Conservation (phyloP, 2,888 invertebrate genomes). For the Lissonota sp. region DNA sequence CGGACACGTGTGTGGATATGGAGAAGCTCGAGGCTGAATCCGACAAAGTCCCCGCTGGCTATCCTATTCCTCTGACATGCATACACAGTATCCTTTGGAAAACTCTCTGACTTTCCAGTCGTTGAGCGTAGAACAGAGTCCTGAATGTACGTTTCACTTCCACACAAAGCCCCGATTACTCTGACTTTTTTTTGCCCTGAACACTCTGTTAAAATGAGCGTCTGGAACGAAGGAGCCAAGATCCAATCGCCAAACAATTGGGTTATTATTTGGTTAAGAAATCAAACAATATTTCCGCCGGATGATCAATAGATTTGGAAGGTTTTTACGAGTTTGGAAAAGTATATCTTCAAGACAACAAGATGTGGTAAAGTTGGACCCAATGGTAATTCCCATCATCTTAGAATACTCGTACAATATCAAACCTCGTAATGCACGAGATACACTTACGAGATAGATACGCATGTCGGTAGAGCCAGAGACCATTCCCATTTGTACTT, state of each 20-base stretch:
- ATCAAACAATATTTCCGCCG: too few species aligned
- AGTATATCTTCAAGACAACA: too few species aligned
- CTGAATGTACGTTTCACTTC: neutral
- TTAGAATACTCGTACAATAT: neutral
- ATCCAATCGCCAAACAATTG: too few species aligned
- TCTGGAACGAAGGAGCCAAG: neutral
- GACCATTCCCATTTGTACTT: slow-evolving; percentile 20
- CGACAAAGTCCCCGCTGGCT: slow-evolving; percentile 28
- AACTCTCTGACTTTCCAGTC: neutral
- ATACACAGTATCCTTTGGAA: neutral
- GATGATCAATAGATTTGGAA: neutral
- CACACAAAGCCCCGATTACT: neutral
- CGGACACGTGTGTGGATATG: slow-evolving; percentile 28
- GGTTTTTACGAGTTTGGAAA: neutral
- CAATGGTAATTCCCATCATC: slow-evolving; percentile 33
- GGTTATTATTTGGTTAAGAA: too few species aligned
- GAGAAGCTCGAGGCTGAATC: slow-evolving; percentile 15
- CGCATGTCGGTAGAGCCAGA: slow-evolving; percentile 9
- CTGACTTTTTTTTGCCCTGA: neutral
- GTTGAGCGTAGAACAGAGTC: neutral
- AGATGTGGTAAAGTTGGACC: too few species aligned
- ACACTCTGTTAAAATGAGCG: neutral
- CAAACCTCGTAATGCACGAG: slow-evolving; percentile 22
- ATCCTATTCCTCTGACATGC: slow-evolving; percentile 3
- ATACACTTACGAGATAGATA: slow-evolving; percentile 33